These are phyloP conservation scores for Apolygus lucorum DNA, from an alignment of 1,140 invertebrate species.

Conservation along the genomic window DNA sequence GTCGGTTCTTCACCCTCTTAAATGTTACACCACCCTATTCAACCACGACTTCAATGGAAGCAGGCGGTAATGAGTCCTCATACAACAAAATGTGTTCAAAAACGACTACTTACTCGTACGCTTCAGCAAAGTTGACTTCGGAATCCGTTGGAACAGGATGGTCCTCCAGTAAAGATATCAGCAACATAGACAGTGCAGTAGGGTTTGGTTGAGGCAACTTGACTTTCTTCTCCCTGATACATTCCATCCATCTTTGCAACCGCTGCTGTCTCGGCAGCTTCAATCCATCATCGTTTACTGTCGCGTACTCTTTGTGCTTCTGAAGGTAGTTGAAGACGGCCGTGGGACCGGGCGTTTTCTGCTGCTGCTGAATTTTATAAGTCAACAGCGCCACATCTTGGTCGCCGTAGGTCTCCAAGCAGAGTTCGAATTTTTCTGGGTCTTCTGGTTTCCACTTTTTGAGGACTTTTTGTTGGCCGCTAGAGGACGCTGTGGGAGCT, in stretches of 20 bases:
- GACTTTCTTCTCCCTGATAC: neutral
- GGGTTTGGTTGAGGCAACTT: neutral
- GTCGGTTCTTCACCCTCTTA: too few species aligned
- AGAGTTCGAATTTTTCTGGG: too few species aligned
- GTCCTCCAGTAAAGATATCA: neutral
- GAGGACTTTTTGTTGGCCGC: too few species aligned
- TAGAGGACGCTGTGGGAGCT: too few species aligned
- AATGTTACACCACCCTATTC: too few species aligned
- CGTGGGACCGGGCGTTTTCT: too few species aligned
- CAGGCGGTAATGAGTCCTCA: too few species aligned
- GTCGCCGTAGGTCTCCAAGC: neutral
- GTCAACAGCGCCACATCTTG: too few species aligned
- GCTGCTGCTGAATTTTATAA: too few species aligned
- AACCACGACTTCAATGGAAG: too few species aligned
- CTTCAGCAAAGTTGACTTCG: neutral
- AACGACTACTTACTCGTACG: neutral
- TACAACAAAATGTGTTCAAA: neutral
- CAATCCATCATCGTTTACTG: too few species aligned
- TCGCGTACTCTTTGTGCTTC: neutral
- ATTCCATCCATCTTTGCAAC: neutral
- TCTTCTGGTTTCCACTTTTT: too few species aligned
- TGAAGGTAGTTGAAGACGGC: neutral
- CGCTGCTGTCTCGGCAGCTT: neutral
- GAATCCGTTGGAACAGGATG: neutral
- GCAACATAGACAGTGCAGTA: neutral